Evolutionary conservation across 2,797 vertebrate species (phyloP).

Genomic region (Cynodonichthys magdalenae): DNA sequence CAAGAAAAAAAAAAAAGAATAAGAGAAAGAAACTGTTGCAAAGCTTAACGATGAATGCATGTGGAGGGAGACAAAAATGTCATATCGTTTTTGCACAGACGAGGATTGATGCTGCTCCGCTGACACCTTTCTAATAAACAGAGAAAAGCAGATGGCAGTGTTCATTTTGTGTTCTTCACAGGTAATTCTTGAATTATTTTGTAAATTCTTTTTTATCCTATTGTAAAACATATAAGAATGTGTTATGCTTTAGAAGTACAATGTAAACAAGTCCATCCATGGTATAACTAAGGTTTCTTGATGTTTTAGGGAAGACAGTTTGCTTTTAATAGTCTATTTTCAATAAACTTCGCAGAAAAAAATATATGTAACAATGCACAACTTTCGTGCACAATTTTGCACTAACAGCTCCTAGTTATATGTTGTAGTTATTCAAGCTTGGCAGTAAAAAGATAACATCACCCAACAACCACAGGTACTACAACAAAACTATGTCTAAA

Average conservation of each 20-base stretch:
- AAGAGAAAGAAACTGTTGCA: conserved; percentile 46
- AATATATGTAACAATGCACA: neutral
- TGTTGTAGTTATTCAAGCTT: too few species aligned
- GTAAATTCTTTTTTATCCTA: conserved; percentile 54
- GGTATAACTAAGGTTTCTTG: neutral
- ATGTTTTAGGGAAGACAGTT: neutral
- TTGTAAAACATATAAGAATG: conserved; percentile 44
- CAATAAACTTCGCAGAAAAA: neutral
- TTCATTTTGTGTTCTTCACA: conserved; percentile 55
- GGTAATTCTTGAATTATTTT: conserved; percentile 75
- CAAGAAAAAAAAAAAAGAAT: conserved; percentile 25
- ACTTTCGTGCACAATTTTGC: neutral
- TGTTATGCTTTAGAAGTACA: conserved; percentile 29
- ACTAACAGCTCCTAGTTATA: too few species aligned
- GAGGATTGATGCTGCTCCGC: conserved; percentile 62
- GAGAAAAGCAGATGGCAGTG: conserved; percentile 53
- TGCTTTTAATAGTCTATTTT: neutral
- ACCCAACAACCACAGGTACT: too few species aligned
- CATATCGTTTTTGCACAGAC: conserved; percentile 72
- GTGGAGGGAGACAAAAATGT: conserved; percentile 65
- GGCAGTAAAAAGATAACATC: too few species aligned
- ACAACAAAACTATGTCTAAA: too few species aligned
- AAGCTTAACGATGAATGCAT: conserved; percentile 68
- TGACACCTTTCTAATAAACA: conserved; percentile 66
- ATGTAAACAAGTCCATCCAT: conserved; percentile 40